Percentiles rank a stretch among this genome's conserved stretches.
Evolutionary conservation across 1,140 invertebrate species (phyloP).

Genomic region (Brachionus asplanchnoidis): DNA sequence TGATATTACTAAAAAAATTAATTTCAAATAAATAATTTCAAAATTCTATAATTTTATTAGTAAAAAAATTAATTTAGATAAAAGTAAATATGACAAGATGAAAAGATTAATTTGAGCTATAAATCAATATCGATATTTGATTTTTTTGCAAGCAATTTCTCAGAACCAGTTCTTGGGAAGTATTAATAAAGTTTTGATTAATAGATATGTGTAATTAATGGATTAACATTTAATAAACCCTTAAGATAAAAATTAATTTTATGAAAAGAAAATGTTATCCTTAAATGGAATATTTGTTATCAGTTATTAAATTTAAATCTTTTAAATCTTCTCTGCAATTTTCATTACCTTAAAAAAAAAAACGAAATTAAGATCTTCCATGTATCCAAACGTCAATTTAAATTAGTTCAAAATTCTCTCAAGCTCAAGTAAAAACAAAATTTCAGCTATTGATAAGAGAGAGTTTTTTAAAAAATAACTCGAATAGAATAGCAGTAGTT

Average conservation of each 20-base stretch:
- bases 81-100: background rate
- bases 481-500: conserved; percentile 4
- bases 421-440: background rate
- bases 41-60: background rate
- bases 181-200: background rate
- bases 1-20: background rate
- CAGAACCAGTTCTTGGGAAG: background rate
- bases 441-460: background rate
- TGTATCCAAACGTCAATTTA: background rate
- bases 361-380: background rate
- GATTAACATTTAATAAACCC: background rate
- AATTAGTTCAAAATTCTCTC: conserved; percentile 9
- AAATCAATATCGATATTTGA: background rate
- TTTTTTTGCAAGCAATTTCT: background rate
- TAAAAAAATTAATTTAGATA: background rate
- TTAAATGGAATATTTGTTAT: background rate
- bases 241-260: background rate
- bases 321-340: background rate
- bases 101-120: background rate
- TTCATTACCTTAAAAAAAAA: background rate
- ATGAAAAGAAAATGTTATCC: background rate
- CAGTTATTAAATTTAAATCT: background rate
- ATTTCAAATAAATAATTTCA: background rate
- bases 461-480: background rate
- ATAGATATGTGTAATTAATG: background rate